Base-by-base conservation (phyloP, 2,888 invertebrate genomes). In the Leucophenga maculata region DNA sequence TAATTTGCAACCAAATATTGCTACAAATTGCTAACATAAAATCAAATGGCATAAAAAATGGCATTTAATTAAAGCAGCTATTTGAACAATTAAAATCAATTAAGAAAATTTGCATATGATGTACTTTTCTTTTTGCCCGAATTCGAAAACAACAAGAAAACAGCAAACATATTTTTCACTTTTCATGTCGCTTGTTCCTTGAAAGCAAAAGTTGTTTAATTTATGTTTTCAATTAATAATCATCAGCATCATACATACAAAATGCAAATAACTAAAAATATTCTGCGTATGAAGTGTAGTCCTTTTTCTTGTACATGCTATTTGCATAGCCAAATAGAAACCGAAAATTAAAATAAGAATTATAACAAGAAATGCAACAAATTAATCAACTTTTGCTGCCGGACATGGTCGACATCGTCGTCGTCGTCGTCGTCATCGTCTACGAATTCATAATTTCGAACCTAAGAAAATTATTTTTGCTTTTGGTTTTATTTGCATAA, bases 151-250 rank as follows among this genome's bases (percentile, higher is more conserved):
- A 0, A 62, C 14, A 46, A 31, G 14, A 46, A n/a, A n/a, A n/a
- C n/a, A n/a, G n/a, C n/a, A n/a, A n/a, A n/a, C n/a, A n/a, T n/a
- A n/a, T n/a, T n/a, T n/a, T n/a, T n/a, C n/a, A n/a, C n/a, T n/a
- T n/a, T n/a, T n/a, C n/a, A n/a, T n/a, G 55, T n/a, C n/a, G n/a
- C n/a, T n/a, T n/a, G n/a, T n/a, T n/a, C n/a, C n/a, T n/a, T n/a
- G n/a, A 55, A 55, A 32, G 32, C 6, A 32, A 32, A 32, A 32
- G 20, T 69, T 65, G 31, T 50, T 69, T 57, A 57, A 69, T 69
- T 69, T 65, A 69, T 69, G 39, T 48, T 65, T 78, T 78, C 77
- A 81, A 81, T 81, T 83, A 77, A 81, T 81, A 83, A 79, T 82
- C 77, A 65, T 65, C 54, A 22, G n/a, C n/a, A n/a, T n/a, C n/a